Base-by-base conservation (phyloP, 2,113 vertebrate species). In the Acanthochromis polyacanthus region DNA sequence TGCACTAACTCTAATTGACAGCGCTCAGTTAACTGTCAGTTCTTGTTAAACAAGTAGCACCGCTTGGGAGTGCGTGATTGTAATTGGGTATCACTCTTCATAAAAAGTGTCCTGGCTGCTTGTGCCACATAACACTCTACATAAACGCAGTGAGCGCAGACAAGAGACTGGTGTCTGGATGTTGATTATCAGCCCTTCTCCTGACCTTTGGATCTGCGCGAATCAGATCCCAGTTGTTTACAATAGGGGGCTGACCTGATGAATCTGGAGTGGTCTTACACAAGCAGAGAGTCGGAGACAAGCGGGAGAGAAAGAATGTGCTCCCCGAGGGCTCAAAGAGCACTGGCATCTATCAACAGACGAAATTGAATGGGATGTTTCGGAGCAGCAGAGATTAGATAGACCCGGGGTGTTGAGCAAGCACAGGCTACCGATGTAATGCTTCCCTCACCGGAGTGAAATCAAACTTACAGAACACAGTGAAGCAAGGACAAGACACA, bases 361-460 rank as follows among this genome's bases (percentile, higher is more conserved):
- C 90, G 82, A 92, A 91, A 90, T 88, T 91, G 92, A 92, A 91
- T 62, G 78, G 84, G 80, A 88, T 87, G 86, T 88, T 88, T 87
- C 82, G 56, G 79, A 75, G 86, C 74, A 78, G 69, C 81, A 82
- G 73, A 90, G 87, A 92, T 89, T 80, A 87, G 87, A 92, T 90
- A 64, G 79, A 72, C 62, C 59, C 23, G 14, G 63, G 50, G 58
- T 78, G 80, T 87, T 80, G 88, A 82, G 80, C 80, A 88, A 89
- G 80, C 84, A 78, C 56, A 52, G 50, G 69, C 71, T 25, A 36
- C 70, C 38, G 1, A 64, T 76, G 85, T 74, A 81, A 81, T 60
- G 75, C 81, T 62, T 66, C 66, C 58, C 56, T 80, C 28, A 12
- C 59, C 14, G 14, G 72, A 81, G 63, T 64, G 84, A 81, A 70